phyloP scores from a whole-genome alignment of 2,113 vertebrate species.

The Microcebus griseorufus region DNA sequence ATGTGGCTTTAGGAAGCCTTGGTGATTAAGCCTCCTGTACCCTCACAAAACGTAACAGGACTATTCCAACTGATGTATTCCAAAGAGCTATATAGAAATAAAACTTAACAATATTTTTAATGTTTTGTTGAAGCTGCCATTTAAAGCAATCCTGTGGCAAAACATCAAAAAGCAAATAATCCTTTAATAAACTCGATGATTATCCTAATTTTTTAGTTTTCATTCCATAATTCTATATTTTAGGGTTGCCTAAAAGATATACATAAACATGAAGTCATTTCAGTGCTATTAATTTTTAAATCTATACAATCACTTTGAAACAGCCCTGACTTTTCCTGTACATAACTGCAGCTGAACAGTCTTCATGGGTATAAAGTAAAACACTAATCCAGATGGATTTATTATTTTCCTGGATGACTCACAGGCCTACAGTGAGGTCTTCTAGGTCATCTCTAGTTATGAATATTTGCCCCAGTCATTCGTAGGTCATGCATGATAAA shows the following conservation, averaged over 20 bases:
- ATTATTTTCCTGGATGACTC: neutral
- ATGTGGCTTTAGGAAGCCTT: neutral
- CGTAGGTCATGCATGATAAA: slow-evolving; percentile 56
- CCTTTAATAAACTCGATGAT: neutral
- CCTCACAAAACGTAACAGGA: neutral
- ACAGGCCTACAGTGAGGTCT: slow-evolving; percentile 50
- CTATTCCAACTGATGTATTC: neutral
- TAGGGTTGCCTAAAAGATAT: neutral
- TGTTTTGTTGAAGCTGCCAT: neutral
- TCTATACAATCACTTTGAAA: neutral
- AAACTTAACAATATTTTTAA: neutral
- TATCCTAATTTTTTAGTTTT: neutral
- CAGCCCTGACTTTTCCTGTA: slow-evolving; percentile 50
- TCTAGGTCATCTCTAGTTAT: slow-evolving; percentile 49
- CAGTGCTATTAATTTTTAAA: neutral
- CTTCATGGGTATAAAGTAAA: neutral
- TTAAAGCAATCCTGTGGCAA: neutral
- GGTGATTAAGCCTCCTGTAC: neutral
- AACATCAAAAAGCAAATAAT: neutral
- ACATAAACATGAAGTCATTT: neutral
- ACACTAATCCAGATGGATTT: neutral
- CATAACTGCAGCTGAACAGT: slow-evolving; percentile 76
- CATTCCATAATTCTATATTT: neutral
- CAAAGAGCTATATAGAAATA: neutral
- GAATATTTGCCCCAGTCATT: slow-evolving; percentile 56